Evolutionary conservation across 2,113 vertebrate genomes (phyloP).

Genomic region (Labeo catla): DNA sequence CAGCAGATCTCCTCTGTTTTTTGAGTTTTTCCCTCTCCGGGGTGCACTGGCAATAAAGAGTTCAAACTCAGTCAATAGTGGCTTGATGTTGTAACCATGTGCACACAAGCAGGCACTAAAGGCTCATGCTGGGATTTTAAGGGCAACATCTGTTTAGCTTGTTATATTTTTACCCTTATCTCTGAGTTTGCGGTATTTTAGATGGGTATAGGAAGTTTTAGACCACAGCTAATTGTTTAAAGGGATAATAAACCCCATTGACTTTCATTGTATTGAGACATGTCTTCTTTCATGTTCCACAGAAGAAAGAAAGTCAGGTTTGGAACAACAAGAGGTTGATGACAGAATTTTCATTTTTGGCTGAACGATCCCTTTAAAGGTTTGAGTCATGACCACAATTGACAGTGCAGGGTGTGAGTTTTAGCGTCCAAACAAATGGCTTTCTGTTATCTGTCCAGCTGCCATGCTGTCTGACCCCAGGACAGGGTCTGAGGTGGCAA

Average conservation of each 20-base stretch:
- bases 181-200: neutral
- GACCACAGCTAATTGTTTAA: neutral
- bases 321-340: neutral
- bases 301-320: neutral
- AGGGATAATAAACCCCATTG: neutral
- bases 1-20: neutral
- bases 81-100: slow-evolving; percentile 25
- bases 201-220: neutral
- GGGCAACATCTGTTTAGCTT: neutral
- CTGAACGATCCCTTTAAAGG: neutral
- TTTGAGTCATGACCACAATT: slow-evolving; percentile 12
- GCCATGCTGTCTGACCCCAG: slow-evolving; percentile 21
- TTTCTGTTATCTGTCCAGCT: slow-evolving; percentile 26
- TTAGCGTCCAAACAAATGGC: slow-evolving; percentile 31
- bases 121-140: neutral
- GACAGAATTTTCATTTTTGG: neutral
- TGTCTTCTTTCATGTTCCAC: too few relatives aligned
- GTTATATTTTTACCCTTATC: neutral
- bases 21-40: neutral
- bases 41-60: neutral
- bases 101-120: slow-evolving; percentile 7
- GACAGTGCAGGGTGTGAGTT: slow-evolving; percentile 6
- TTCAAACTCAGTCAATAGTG: neutral
- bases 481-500: slow-evolving; percentile 14
- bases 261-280: neutral